phyloP scores from a whole-genome alignment of 2,113 vertebrate species.

The Myocastor coypus region DNA sequence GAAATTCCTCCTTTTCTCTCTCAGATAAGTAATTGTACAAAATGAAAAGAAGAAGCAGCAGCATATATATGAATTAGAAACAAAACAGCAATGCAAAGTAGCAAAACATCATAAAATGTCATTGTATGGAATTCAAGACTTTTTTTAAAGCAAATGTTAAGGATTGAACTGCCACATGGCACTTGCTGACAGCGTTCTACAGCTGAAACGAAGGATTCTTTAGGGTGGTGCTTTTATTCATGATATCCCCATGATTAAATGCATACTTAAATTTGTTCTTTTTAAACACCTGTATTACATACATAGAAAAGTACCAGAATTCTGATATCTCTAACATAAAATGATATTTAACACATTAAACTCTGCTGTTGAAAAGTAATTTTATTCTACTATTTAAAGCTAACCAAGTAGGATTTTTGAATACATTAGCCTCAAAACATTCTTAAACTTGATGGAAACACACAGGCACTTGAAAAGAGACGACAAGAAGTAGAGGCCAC shows the following conservation, averaged over 20 bases:
- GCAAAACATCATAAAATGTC: constrained; percentile 82
- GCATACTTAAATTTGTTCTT: constrained; percentile 61
- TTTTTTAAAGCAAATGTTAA: constrained; percentile 77
- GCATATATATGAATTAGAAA: constrained; percentile 71
- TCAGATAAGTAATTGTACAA: constrained; percentile 77
- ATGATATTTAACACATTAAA: constrained; percentile 58
- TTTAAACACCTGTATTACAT: constrained; percentile 82
- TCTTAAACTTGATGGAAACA: constrained; percentile 69
- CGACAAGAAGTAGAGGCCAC: constrained; percentile 82
- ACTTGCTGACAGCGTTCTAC: constrained; percentile 63
- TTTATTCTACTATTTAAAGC: constrained; percentile 75
- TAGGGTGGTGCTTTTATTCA: constrained; percentile 49
- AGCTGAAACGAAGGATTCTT: constrained; percentile 76
- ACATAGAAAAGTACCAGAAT: constrained; percentile 76
- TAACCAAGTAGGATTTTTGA: constrained; percentile 66
- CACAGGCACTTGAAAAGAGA: constrained; percentile 87
- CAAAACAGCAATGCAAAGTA: constrained; percentile 62
- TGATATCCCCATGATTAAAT: constrained; percentile 61
- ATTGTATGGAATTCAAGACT: constrained; percentile 83
- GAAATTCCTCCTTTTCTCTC: constrained; percentile 61
- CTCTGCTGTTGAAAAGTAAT: constrained; percentile 74
- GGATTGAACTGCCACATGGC: constrained; percentile 34
- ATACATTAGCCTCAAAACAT: constrained; percentile 74
- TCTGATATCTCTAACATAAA: constrained; percentile 74
- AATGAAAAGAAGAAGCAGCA: constrained; percentile 72